Conservation (phyloP, 2,113 vertebrate species). For the Strigops habroptila region DNA sequence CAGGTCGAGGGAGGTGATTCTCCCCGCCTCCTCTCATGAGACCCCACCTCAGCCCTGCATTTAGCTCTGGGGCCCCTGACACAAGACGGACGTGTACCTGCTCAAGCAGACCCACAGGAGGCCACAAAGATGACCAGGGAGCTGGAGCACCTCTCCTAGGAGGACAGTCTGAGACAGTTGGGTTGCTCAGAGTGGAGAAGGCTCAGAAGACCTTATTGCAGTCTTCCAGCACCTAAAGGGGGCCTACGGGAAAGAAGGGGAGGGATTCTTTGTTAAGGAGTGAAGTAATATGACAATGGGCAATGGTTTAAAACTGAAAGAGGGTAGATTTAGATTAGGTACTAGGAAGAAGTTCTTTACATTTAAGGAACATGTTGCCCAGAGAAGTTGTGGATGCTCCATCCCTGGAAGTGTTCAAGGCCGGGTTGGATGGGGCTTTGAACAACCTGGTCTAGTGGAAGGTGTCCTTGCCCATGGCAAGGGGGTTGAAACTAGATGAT, state of each 20-base stretch:
- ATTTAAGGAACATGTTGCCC: not conserved
- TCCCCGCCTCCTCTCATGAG: not conserved
- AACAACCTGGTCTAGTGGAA: not conserved
- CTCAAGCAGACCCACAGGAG: fast-evolving
- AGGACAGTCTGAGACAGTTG: not conserved
- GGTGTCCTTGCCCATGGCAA: not conserved
- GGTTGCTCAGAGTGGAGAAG: not conserved
- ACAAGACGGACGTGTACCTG: not conserved
- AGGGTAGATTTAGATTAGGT: not conserved
- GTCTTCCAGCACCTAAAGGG: not conserved
- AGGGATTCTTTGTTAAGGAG: not conserved
- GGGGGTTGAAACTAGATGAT: not conserved
- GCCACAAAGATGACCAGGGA: not conserved
- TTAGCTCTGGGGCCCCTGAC: not conserved
- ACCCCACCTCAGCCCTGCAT: not conserved
- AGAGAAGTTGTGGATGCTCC: not conserved
- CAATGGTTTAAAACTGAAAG: not conserved
- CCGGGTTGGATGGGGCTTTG: not conserved
- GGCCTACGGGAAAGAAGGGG: not conserved
- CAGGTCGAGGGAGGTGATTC: not conserved
- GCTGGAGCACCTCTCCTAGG: not conserved
- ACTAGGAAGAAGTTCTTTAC: not conserved
- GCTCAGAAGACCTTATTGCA: not conserved
- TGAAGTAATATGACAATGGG: not conserved
- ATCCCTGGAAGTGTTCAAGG: not conserved